These are phyloP conservation scores for Peucedramus taeniatus DNA, from an alignment of 2,113 vertebrate species.

Conservation along the genomic window DNA sequence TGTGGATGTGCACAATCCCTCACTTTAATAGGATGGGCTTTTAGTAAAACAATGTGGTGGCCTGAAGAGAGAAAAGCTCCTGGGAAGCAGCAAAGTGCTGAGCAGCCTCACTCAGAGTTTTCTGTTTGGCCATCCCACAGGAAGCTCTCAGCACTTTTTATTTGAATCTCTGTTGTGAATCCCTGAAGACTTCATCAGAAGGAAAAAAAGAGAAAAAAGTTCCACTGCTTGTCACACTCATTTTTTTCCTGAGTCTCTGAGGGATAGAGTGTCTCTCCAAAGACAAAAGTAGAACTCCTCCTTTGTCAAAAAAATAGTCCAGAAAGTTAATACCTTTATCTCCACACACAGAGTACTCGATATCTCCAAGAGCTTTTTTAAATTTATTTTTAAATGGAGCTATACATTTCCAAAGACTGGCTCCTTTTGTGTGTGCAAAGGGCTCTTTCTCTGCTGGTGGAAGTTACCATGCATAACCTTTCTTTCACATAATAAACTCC, in stretches of 20 bases:
- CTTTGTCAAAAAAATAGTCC: not conserved
- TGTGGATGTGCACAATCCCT: not conserved
- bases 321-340: conserved; percentile 35
- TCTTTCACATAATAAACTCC: not conserved
- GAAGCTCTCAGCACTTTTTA: not conserved
- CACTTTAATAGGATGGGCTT: not conserved
- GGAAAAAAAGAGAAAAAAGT: not conserved
- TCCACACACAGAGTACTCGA: not conserved
- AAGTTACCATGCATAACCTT: not conserved
- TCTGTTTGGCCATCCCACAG: not conserved
- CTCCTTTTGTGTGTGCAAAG: not conserved
- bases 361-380: not conserved
- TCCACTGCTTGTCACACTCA: not conserved
- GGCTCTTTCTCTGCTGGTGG: not conserved
- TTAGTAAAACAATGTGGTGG: not conserved
- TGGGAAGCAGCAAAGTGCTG: not conserved
- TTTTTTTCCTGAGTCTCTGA: not conserved
- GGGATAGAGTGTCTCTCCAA: not conserved
- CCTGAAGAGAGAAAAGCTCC: not conserved
- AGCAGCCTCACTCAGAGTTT: not conserved
- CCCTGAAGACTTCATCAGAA: not conserved
- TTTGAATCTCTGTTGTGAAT: not conserved
- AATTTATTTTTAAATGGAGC: not conserved
- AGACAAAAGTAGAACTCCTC: not conserved
- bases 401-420: not conserved